Evolutionary conservation across 2,888 invertebrate species (phyloP).

Genomic region (Aproaerema taeniolella): DNA sequence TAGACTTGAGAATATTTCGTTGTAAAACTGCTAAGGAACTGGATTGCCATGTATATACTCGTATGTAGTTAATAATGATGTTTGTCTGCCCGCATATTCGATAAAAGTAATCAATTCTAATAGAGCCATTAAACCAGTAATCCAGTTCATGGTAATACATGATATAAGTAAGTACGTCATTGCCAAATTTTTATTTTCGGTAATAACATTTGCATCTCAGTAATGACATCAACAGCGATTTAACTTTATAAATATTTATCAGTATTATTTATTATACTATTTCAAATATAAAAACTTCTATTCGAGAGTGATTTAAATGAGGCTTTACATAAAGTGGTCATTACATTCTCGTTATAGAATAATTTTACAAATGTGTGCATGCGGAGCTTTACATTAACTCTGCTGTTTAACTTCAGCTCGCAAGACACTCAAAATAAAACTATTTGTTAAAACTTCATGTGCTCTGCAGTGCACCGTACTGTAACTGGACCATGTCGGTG

Average conservation of each 20-base stretch:
- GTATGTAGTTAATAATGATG: slow-evolving; percentile 1
- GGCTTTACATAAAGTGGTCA: slow-evolving; percentile 49
- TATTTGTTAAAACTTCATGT: too few relatives aligned
- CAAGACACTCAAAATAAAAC: too few relatives aligned
- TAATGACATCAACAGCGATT: slow-evolving; percentile 49
- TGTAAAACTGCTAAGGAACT: too few relatives aligned
- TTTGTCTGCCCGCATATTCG: slow-evolving; percentile 2
- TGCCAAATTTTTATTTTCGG: slow-evolving; percentile 45
- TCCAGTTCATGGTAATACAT: slow-evolving; percentile 16
- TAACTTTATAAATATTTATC: slow-evolving; percentile 60
- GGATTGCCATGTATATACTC: too few relatives aligned
- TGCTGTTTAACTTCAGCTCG: too few relatives aligned
- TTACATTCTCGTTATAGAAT: slow-evolving; percentile 54
- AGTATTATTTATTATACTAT: slow-evolving; percentile 58
- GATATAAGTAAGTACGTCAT: slow-evolving; percentile 27
- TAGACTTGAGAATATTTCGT: too few relatives aligned
- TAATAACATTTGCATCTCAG: slow-evolving; percentile 53
- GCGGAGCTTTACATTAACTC: too few relatives aligned
- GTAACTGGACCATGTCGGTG: slow-evolving; percentile 47
- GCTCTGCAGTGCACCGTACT: too few relatives aligned
- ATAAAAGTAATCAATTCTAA: slow-evolving; percentile 13
- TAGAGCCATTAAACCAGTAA: slow-evolving; percentile 16
- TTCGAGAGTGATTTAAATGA: slow-evolving; percentile 51
- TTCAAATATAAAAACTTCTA: slow-evolving; percentile 55
- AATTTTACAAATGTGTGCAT: too few relatives aligned